Evolutionary conservation across 2,113 vertebrate genomes (phyloP).

Genomic region (Holacanthus passer): DNA sequence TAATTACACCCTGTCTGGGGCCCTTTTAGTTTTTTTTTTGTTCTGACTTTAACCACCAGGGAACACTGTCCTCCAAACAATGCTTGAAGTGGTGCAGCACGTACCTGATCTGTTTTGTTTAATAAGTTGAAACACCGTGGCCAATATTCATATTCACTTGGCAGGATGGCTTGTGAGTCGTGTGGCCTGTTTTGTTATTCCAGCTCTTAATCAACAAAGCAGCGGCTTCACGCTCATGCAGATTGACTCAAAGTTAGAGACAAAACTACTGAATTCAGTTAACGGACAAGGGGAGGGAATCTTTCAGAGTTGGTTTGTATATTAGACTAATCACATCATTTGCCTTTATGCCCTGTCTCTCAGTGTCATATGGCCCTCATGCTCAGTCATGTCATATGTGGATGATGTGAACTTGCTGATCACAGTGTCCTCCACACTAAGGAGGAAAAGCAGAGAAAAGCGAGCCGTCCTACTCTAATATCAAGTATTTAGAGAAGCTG

Average conservation of each 20-base stretch:
- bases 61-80: slow-evolving; percentile 41
- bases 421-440: slow-evolving; percentile 18
- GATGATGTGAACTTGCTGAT: slow-evolving; percentile 33
- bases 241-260: neutral
- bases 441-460: slow-evolving; percentile 27
- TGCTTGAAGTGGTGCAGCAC: slow-evolving; percentile 44
- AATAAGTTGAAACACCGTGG: slow-evolving; percentile 4
- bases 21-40: slow-evolving; percentile 10
- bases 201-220: neutral
- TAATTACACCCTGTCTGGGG: slow-evolving; percentile 49
- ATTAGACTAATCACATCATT: neutral
- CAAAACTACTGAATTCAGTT: no score
- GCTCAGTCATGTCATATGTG: slow-evolving; percentile 3
- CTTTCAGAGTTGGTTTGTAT: neutral
- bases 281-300: neutral
- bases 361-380: neutral
- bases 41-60: slow-evolving; percentile 41
- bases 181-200: neutral
- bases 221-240: neutral
- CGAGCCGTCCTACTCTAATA: neutral
- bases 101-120: slow-evolving; percentile 24
- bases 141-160: slow-evolving; percentile 13
- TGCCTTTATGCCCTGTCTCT: neutral
- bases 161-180: neutral
- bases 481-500: slow-evolving; percentile 33